These are phyloP conservation scores for Dugesia japonica DNA, from an alignment of 2,888 invertebrate genomes.

Conservation along the genomic window DNA sequence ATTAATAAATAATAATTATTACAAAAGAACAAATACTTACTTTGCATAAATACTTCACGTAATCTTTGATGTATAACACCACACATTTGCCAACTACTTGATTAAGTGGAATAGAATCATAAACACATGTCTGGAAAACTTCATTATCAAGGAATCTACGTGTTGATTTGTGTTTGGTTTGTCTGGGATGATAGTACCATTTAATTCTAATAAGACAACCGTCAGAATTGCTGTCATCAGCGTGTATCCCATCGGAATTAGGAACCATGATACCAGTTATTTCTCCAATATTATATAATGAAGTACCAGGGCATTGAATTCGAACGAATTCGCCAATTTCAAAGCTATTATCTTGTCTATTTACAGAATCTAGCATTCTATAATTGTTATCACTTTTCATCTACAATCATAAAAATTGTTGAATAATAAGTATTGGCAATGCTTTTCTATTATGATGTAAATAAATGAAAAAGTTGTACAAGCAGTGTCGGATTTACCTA, in stretches of 20 bases:
- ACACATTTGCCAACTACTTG: slow-evolving; percentile 73
- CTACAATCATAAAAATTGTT: too few species aligned
- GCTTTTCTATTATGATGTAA: too few species aligned
- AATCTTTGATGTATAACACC: slow-evolving; percentile 82
- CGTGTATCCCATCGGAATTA: not conserved
- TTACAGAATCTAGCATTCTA: slow-evolving; percentile 2
- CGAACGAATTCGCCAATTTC: not conserved
- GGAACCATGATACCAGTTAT: not conserved
- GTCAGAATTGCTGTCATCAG: not conserved
- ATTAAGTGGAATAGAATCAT: slow-evolving; percentile 66
- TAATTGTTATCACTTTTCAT: not conserved
- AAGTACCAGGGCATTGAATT: not conserved
- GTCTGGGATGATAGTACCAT: slow-evolving; percentile 73
- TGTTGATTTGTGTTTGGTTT: slow-evolving; percentile 83
- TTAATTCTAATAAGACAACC: slow-evolving; percentile 48
- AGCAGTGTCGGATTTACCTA: too few species aligned
- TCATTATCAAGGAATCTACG: slow-evolving; percentile 84
- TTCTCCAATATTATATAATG: not conserved
- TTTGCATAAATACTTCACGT: slow-evolving; percentile 71
- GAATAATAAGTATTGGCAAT: too few species aligned
- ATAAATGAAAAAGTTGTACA: too few species aligned
- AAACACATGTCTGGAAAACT: slow-evolving; percentile 80
- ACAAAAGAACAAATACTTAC: too few species aligned
- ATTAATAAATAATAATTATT: too few species aligned
- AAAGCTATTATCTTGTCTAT: slow-evolving; percentile 5